These are phyloP conservation scores for Mixornis gularis DNA, from an alignment of 2,113 vertebrate genomes.

Conservation along the genomic window DNA sequence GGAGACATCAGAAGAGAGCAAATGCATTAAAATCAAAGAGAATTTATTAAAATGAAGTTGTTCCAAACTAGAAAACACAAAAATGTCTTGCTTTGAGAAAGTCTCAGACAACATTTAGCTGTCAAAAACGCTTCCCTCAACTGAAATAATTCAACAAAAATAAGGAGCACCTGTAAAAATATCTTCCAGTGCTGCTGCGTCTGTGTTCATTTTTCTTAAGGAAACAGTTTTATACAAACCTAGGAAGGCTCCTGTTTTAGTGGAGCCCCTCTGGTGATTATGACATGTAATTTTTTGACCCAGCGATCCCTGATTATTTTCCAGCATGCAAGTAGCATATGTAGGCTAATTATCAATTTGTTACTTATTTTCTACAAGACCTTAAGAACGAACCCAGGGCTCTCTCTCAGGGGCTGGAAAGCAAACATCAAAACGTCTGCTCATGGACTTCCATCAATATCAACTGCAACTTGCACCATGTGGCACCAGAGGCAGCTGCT, in stretches of 20 bases:
- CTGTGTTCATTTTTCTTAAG: neutral
- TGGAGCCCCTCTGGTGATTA: neutral
- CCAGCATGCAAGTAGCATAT: neutral
- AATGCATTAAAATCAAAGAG: slow-evolving; percentile 11
- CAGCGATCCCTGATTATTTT: neutral
- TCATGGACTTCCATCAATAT: neutral
- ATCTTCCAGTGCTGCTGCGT: neutral
- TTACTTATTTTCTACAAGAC: neutral
- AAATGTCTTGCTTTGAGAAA: slow-evolving; percentile 13
- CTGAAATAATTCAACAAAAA: neutral
- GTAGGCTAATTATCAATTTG: neutral
- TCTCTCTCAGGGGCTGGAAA: neutral
- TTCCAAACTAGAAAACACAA: slow-evolving; percentile 10
- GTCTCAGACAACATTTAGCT: neutral
- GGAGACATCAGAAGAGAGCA: neutral
- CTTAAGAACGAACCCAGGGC: neutral
- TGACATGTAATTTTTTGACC: rapidly evolving
- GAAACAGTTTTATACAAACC: neutral
- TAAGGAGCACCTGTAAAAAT: neutral
- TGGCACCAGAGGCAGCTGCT: rapidly evolving
- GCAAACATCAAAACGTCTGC: neutral
- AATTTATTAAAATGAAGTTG: slow-evolving; percentile 32
- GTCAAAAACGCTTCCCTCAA: neutral
- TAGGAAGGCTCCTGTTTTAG: neutral
- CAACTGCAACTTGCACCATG: rapidly evolving